Conservation (phyloP, 2,888 invertebrate genomes). For the Limnephilus auricula region DNA sequence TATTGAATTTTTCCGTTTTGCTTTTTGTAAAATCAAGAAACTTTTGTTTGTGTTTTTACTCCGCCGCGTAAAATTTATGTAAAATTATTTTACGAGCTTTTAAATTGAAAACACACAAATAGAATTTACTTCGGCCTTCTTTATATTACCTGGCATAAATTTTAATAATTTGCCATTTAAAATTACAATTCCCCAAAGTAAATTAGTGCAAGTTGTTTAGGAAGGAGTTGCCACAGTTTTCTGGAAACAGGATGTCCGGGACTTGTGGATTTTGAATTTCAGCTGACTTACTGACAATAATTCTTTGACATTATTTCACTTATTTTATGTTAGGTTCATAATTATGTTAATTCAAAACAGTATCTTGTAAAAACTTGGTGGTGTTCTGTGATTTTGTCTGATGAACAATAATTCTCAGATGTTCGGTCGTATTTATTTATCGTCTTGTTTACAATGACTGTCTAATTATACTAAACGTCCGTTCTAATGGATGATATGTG, state of each 20-base stretch:
- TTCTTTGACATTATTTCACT: background rate
- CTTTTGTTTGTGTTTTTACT: background rate
- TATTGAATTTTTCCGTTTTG: background rate
- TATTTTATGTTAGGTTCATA: background rate
- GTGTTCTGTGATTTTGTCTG: too few species aligned
- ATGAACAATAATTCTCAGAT: too few species aligned
- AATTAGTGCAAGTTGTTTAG: background rate
- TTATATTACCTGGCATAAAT: background rate
- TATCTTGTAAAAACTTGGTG: too few species aligned
- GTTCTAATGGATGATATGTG: too few species aligned
- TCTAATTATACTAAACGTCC: too few species aligned
- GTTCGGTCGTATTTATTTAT: too few species aligned
- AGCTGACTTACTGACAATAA: background rate
- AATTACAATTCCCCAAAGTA: background rate
- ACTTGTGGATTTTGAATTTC: background rate
- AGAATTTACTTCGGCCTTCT: background rate
- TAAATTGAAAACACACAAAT: background rate
- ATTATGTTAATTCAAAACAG: background rate
- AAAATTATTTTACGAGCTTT: background rate
- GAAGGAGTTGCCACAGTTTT: background rate
- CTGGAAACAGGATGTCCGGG: background rate
- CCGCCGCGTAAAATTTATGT: background rate
- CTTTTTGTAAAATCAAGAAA: background rate
- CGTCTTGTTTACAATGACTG: too few species aligned
- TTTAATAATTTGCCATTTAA: background rate